Percentiles rank a stretch among this genome's conserved stretches.
These are phyloP conservation scores for Liparis tanakae DNA, from an alignment of 2,797 vertebrate genomes.

Conservation along the genomic window DNA sequence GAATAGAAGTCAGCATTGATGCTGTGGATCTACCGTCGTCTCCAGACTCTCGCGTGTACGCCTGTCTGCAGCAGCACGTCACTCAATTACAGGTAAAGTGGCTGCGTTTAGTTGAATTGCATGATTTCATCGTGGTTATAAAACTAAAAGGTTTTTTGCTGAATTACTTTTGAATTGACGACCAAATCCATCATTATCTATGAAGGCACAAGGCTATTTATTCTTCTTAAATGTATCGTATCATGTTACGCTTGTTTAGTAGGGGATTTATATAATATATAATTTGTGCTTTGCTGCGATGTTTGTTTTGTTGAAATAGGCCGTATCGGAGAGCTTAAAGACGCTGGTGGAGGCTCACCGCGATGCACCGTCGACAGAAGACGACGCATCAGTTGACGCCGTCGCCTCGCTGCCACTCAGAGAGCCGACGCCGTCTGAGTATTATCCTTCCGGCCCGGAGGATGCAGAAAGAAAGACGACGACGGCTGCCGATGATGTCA, in stretches of 20 bases:
- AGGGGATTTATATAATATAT: background rate
- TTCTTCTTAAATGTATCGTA: background rate
- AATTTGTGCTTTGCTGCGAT: background rate
- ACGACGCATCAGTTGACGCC: slow-evolving; percentile 53
- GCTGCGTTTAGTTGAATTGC: background rate
- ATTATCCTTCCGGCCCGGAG: slow-evolving; percentile 29
- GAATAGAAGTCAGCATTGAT: slow-evolving; percentile 85
- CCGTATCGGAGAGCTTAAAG: slow-evolving; percentile 88
- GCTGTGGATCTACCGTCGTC: slow-evolving; percentile 80
- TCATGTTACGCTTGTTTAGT: background rate
- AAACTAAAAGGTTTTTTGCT: slow-evolving; percentile 4
- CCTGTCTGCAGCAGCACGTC: slow-evolving; percentile 89
- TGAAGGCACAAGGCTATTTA: background rate
- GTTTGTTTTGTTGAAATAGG: slow-evolving; percentile 69
- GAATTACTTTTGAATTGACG: slow-evolving; percentile 8
- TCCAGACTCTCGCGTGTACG: slow-evolving; percentile 81
- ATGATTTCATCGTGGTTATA: background rate
- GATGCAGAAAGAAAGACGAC: slow-evolving; percentile 69
- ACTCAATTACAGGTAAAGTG: slow-evolving; percentile 89
- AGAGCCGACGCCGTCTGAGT: slow-evolving; percentile 70
- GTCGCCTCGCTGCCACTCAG: slow-evolving; percentile 61
- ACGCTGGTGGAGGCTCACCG: slow-evolving; percentile 72
- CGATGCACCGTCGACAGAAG: slow-evolving; percentile 55
- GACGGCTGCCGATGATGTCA: slow-evolving; percentile 86
- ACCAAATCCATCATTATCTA: background rate